phyloP scores from a whole-genome alignment of 2,797 vertebrate species.

The Propithecus deckenii region DNA sequence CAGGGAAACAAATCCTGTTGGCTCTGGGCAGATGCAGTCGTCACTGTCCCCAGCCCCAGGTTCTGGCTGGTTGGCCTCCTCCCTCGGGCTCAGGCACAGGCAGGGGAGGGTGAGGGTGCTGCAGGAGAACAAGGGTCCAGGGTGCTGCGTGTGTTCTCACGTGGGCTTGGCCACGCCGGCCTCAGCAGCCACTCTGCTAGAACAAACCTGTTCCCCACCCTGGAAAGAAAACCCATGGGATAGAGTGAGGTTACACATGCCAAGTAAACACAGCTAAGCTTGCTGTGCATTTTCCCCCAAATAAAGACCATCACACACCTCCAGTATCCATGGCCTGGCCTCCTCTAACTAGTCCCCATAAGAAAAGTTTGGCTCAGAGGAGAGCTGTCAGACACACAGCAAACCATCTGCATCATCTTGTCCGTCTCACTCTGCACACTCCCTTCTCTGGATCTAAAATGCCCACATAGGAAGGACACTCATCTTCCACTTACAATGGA shows the following conservation, averaged over 20 bases:
- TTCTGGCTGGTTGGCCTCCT: slow-evolving; percentile 45
- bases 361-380: background rate
- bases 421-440: background rate
- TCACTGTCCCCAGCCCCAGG: slow-evolving; percentile 51
- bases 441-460: background rate
- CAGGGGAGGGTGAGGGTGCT: background rate
- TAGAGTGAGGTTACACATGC: background rate
- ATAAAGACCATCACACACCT: background rate
- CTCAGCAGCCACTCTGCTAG: slow-evolving; percentile 12
- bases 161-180: accelerated
- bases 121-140: background rate
- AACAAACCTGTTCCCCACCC: slow-evolving; percentile 36
- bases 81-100: background rate
- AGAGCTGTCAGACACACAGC: background rate
- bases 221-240: background rate
- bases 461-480: background rate
- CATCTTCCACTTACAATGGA: background rate
- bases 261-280: background rate
- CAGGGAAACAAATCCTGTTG: slow-evolving; percentile 58
- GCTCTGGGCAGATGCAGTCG: slow-evolving; percentile 57
- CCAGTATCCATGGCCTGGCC: background rate
- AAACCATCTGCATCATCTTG: background rate
- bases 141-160: background rate
- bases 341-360: background rate
- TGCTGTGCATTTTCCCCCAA: background rate